These are phyloP conservation scores for Ophion slaviceki DNA, from an alignment of 2,888 invertebrate species.

Conservation along the genomic window DNA sequence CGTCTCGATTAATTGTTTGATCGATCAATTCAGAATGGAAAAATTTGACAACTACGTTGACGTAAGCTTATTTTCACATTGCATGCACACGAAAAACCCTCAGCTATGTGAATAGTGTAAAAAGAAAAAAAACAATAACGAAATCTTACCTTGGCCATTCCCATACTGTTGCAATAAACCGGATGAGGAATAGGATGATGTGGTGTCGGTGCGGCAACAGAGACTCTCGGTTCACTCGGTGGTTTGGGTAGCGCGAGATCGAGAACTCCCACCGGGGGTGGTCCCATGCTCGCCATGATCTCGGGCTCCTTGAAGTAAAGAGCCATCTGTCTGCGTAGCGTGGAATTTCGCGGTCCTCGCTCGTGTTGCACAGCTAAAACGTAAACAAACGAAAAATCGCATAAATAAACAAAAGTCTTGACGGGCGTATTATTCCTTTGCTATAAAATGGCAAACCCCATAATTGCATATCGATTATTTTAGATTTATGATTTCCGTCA, in stretches of 20 bases:
- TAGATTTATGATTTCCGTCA: neutral
- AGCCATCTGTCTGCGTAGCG: constrained; percentile 96
- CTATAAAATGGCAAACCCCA: no score
- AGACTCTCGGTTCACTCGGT: constrained; percentile 74
- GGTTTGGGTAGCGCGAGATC: constrained; percentile 85
- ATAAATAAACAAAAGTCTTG: neutral
- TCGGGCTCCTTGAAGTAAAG: constrained; percentile 89
- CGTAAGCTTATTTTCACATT: neutral
- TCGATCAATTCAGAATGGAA: no score
- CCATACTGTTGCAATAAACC: constrained; percentile 76
- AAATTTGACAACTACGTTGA: no score
- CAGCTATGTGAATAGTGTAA: neutral
- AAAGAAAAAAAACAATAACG: neutral
- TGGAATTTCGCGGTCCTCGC: constrained; percentile 97
- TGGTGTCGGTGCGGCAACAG: constrained; percentile 69
- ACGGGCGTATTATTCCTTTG: no score
- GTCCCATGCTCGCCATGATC: constrained; percentile 78
- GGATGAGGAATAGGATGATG: constrained; percentile 76
- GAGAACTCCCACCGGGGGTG: constrained; percentile 81
- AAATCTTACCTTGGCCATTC: constrained; percentile 83
- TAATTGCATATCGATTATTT: no score
- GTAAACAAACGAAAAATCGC: constrained; percentile 59
- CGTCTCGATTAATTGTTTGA: no score
- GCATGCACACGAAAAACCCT: neutral
- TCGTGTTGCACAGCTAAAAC: constrained; percentile 98